Percentiles rank a stretch among this genome's conserved stretches.
These are phyloP conservation scores for Varroa destructor DNA, from an alignment of 1,140 invertebrate genomes.

Conservation along the genomic window DNA sequence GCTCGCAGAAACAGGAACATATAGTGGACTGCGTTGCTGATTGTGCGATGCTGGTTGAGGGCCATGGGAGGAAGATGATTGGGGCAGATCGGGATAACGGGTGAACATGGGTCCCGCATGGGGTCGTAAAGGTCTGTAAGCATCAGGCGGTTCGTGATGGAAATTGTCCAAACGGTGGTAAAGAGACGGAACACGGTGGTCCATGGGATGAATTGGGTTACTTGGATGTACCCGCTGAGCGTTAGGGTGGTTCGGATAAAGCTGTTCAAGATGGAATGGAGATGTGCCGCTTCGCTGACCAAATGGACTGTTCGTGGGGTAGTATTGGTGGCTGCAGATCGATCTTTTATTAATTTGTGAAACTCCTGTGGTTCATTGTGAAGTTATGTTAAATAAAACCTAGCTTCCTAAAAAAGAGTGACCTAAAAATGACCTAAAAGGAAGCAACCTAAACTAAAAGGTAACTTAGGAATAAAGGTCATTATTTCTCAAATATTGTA, in stretches of 20 bases:
- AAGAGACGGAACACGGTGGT: too few species aligned
- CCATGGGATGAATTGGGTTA: too few species aligned
- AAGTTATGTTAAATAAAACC: background rate
- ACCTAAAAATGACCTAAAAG: too few species aligned
- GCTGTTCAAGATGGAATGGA: conserved; percentile 1
- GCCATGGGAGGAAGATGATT: background rate
- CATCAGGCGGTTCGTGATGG: background rate
- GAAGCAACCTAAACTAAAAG: background rate
- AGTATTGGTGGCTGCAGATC: conserved; percentile 23
- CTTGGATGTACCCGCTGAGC: too few species aligned
- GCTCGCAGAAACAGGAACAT: background rate
- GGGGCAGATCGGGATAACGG: conserved; percentile 2
- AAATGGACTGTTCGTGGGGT: conserved; percentile 21
- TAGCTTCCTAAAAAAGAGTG: too few species aligned
- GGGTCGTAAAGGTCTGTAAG: background rate
- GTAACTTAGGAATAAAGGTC: background rate
- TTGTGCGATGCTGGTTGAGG: background rate
- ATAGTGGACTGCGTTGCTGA: background rate
- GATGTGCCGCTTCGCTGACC: conserved; percentile 9
- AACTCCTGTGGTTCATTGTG: background rate
- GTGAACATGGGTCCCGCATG: conserved; percentile 11
- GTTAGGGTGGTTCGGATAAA: background rate
- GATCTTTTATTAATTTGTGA: background rate
- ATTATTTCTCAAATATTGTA: background rate
- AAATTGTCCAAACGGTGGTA: background rate